phyloP scores from a whole-genome alignment of 2,797 vertebrate species.

The Protonibea diacanthus region DNA sequence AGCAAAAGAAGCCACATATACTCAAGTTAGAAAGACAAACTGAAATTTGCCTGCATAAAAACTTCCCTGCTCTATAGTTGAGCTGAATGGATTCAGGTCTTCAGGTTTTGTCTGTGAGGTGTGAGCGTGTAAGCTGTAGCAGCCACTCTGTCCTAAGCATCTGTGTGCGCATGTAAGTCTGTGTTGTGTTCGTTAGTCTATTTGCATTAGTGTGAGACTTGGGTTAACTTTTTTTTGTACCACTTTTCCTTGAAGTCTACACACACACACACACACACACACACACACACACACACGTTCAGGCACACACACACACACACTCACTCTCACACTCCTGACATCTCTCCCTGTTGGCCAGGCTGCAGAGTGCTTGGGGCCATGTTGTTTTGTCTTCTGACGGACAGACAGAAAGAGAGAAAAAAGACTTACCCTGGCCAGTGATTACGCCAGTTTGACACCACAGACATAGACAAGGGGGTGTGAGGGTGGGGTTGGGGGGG shows the following conservation, averaged over 20 bases:
- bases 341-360: conserved; percentile 78
- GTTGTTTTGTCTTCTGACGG: conserved; percentile 84
- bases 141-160: conserved; percentile 20
- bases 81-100: conserved; percentile 21
- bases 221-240: conserved; percentile 65
- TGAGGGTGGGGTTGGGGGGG: conserved; percentile 14
- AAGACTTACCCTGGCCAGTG: conserved; percentile 72
- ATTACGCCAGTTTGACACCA: conserved; percentile 76
- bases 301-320: conserved; percentile 9
- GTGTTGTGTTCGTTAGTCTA: conserved; percentile 43
- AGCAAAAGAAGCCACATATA: not conserved
- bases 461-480: conserved; percentile 57
- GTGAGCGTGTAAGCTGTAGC: conserved; percentile 22
- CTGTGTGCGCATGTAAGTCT: conserved; percentile 44
- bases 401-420: conserved; percentile 64
- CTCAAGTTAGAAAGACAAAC: not conserved
- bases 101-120: conserved; percentile 35
- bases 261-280: conserved; percentile 30
- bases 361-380: conserved; percentile 78
- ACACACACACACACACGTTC: conserved; percentile 13
- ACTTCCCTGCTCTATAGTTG: not conserved
- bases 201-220: conserved; percentile 63
- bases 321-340: conserved; percentile 52
- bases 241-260: conserved; percentile 59
- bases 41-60: not conserved